Conservation (phyloP, 2,797 vertebrate species). For the Brachyrhaphis roseni region DNA sequence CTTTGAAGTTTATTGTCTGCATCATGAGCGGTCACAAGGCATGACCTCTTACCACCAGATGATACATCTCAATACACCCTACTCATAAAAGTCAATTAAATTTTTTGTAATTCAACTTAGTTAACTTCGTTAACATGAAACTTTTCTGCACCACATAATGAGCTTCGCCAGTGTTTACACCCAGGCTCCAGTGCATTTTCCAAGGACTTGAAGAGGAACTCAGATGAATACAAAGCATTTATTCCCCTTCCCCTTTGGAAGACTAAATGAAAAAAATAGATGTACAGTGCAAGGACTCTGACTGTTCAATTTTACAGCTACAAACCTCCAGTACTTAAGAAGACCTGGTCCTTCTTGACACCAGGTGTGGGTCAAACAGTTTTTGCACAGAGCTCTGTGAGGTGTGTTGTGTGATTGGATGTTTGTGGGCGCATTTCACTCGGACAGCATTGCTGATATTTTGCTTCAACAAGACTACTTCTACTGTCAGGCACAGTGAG, state of each 20-base stretch:
- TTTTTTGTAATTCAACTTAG: neutral
- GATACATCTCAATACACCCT: neutral
- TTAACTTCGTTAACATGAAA: neutral
- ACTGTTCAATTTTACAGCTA: neutral
- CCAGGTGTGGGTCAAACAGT: neutral
- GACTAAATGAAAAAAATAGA: neutral
- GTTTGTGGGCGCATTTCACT: neutral
- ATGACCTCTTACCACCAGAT: neutral
- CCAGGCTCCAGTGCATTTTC: neutral
- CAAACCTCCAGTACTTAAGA: neutral
- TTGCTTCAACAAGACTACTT: neutral
- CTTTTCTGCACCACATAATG: neutral
- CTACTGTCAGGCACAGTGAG: neutral
- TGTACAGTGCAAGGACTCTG: neutral
- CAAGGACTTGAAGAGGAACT: neutral
- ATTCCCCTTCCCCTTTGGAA: neutral
- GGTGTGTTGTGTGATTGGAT: neutral
- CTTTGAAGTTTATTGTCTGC: neutral
- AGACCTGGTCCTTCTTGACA: neutral
- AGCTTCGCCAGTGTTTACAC: neutral
- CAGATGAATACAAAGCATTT: neutral
- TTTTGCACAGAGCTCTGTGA: neutral
- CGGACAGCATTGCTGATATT: no score
- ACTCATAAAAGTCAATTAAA: neutral
- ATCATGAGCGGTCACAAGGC: neutral